Conservation (phyloP, 1,140 invertebrate species). For the Rhopalosiphum padi region DNA sequence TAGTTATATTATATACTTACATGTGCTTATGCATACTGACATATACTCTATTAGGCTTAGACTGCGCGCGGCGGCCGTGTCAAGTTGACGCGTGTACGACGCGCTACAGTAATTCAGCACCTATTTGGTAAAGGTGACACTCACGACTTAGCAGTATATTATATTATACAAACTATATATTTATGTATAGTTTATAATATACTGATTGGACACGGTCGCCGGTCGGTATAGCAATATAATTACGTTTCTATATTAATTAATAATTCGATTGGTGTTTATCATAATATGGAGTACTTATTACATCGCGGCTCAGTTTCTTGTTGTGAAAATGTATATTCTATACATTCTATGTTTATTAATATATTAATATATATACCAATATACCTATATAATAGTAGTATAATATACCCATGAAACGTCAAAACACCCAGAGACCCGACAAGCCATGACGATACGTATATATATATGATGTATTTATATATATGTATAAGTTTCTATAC, state of each 20-base stretch:
- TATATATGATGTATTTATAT: too few relatives aligned
- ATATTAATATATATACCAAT: not conserved
- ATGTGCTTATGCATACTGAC: not conserved
- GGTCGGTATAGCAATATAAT: not conserved
- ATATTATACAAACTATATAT: too few relatives aligned
- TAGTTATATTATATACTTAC: not conserved
- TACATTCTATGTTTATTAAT: not conserved
- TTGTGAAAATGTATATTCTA: not conserved
- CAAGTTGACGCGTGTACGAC: not conserved
- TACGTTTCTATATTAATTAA: constrained; percentile 3
- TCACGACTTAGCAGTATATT: not conserved
- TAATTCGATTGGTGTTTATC: not conserved
- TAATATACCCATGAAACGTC: not conserved
- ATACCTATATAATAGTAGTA: not conserved
- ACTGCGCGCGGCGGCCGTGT: too few relatives aligned
- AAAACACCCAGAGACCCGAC: not conserved
- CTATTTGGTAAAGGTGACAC: not conserved
- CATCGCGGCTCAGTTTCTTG: not conserved
- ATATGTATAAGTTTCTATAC: not conserved
- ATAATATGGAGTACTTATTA: not conserved
- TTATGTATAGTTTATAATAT: too few relatives aligned
- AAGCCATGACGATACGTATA: not conserved
- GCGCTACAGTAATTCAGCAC: not conserved
- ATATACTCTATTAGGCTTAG: not conserved
- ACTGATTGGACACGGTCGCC: not conserved